Percentiles rank a stretch among this genome's conserved stretches.
Evolutionary conservation across 2,113 vertebrate genomes (phyloP).

Genomic region (Phaetusa simplex): DNA sequence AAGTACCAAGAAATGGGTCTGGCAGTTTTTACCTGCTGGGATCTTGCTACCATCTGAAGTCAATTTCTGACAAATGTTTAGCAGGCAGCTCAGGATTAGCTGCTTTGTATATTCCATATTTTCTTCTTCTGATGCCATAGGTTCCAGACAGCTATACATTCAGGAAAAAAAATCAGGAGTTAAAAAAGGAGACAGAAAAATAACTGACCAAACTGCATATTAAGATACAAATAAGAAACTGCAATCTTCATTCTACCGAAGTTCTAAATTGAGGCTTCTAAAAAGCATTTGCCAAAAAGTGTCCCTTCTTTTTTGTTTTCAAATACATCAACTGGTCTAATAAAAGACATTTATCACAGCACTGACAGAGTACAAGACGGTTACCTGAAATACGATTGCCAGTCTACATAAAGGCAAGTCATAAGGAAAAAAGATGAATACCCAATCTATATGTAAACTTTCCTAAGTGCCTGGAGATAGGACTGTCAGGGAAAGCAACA

Average conservation of each 20-base stretch:
- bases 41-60: conserved; percentile 75
- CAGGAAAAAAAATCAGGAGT: neutral
- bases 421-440: neutral
- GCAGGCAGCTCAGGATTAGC: conserved; percentile 90
- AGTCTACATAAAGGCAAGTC: neutral
- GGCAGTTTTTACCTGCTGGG: conserved; percentile 73
- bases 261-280: neutral
- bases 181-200: neutral
- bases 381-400: neutral
- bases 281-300: neutral
- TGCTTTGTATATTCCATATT: conserved; percentile 94
- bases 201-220: neutral
- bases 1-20: neutral
- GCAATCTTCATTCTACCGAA: neutral
- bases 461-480: neutral
- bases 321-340: neutral
- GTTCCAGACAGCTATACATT: conserved; percentile 82
- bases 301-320: neutral
- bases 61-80: conserved; percentile 86
- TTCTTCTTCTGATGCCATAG: conserved; percentile 63
- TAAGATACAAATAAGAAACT: neutral
- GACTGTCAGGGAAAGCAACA: neutral
- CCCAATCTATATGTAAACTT: neutral
- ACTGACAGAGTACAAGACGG: neutral
- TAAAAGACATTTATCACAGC: neutral